Conservation (phyloP, 1,140 invertebrate genomes). For the Stenopsyche tienmushanensis region DNA sequence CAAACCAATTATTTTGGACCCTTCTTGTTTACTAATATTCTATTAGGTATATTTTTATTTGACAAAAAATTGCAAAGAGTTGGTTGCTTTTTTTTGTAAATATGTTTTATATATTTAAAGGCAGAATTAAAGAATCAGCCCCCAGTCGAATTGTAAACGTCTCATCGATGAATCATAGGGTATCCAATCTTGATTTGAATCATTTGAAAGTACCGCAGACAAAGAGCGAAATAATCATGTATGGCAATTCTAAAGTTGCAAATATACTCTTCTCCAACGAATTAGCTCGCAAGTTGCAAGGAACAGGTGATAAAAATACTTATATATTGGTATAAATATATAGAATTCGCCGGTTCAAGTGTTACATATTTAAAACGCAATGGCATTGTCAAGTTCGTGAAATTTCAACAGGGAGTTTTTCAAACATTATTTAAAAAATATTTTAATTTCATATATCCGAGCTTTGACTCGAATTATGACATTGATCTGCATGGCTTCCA, state of each 20-base stretch:
- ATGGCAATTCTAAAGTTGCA: neutral
- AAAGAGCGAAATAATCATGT: neutral
- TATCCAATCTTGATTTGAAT: neutral
- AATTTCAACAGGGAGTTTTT: too few relatives aligned
- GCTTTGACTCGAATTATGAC: neutral
- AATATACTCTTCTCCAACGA: neutral
- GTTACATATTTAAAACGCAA: neutral
- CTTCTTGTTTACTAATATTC: conserved; percentile 65
- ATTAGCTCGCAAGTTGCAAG: neutral
- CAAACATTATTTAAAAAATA: neutral
- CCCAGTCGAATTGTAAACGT: conserved; percentile 66
- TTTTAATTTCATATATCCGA: neutral
- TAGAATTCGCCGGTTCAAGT: neutral
- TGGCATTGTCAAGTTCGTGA: too few relatives aligned
- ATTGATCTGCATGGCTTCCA: neutral
- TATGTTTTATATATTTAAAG: conserved; percentile 9
- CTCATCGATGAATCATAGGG: conserved; percentile 45
- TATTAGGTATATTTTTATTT: conserved; percentile 51
- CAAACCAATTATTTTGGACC: conserved; percentile 70
- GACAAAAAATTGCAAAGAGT: neutral
- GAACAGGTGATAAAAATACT: neutral
- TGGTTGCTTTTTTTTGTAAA: neutral
- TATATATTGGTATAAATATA: neutral
- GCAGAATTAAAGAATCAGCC: conserved; percentile 55
- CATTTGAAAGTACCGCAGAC: neutral